A percentile compares a stretch with the other conserved stretches of the same genome.
phyloP scores from a whole-genome alignment of 2,888 invertebrate species.

The Agapostemon virescens region DNA sequence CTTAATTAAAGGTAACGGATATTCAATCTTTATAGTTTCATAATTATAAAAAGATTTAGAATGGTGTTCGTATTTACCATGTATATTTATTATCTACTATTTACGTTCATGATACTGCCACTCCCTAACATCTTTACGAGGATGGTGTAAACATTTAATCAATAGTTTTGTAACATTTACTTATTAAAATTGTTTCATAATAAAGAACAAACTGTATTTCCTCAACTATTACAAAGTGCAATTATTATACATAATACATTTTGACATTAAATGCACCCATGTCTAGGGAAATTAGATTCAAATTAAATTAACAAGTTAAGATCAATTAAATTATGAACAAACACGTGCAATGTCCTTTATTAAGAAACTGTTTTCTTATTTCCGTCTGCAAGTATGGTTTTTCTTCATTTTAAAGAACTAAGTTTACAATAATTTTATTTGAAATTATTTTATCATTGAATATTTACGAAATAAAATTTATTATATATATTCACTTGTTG shows the following conservation, averaged over 20 bases:
- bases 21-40: slow-evolving; percentile 1
- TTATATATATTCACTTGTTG: too few species aligned
- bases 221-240: neutral
- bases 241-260: neutral
- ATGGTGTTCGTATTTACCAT: neutral
- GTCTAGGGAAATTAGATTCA: neutral
- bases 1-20: slow-evolving; percentile 24
- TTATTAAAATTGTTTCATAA: neutral
- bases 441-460: too few species aligned
- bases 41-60: neutral
- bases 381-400: too few species aligned
- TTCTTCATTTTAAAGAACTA: too few species aligned
- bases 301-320: neutral
- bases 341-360: neutral
- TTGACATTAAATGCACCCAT: neutral
- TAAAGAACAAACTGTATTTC: neutral
- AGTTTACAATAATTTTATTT: too few species aligned
- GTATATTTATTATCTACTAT: neutral
- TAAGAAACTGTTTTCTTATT: too few species aligned
- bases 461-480: too few species aligned
- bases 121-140: slow-evolving; percentile 36
- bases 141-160: neutral
- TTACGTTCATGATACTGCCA: slow-evolving; percentile 35
- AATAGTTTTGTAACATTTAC: neutral
- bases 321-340: neutral